Percentiles rank a stretch among this genome's conserved stretches.
Evolutionary conservation across 2,113 vertebrate species (phyloP).

Genomic region (Gnathonemus longibarbis): DNA sequence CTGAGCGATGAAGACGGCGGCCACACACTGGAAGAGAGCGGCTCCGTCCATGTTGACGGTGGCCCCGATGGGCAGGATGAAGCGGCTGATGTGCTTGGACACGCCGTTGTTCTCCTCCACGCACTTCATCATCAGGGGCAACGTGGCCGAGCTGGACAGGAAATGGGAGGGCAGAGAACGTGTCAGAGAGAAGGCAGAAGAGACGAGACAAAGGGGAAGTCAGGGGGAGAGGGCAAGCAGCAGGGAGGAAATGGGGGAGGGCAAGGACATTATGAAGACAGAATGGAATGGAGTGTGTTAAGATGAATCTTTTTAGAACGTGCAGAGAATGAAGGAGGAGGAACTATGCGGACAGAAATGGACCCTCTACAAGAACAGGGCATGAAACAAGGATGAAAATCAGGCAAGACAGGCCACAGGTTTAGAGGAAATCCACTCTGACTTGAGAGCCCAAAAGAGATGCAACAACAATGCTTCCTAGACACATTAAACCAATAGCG

Average conservation of each 20-base stretch:
- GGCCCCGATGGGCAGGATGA: slow-evolving; percentile 83
- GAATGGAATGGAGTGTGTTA: background rate
- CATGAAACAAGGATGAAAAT: background rate
- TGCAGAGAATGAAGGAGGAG: background rate
- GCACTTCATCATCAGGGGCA: slow-evolving; percentile 86
- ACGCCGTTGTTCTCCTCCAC: slow-evolving; percentile 81
- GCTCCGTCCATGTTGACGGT: slow-evolving; percentile 91
- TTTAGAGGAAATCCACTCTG: background rate
- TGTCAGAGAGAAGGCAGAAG: background rate
- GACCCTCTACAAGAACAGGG: background rate
- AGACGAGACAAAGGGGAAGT: background rate
- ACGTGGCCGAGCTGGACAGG: slow-evolving; percentile 68
- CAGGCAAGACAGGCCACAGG: background rate
- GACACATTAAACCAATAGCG: background rate
- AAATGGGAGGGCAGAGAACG: background rate
- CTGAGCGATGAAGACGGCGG: slow-evolving; percentile 82
- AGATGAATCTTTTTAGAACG: background rate
- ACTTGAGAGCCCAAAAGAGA: background rate
- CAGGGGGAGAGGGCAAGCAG: background rate
- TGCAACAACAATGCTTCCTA: background rate
- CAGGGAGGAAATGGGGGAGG: background rate
- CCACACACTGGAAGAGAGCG: slow-evolving; percentile 83
- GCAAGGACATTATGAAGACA: background rate
- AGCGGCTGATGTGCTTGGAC: slow-evolving; percentile 80
- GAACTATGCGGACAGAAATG: background rate